A percentile compares a stretch with the other conserved stretches of the same genome.
These are phyloP conservation scores for Trilocha varians DNA, from an alignment of 2,888 invertebrate genomes.

Conservation along the genomic window DNA sequence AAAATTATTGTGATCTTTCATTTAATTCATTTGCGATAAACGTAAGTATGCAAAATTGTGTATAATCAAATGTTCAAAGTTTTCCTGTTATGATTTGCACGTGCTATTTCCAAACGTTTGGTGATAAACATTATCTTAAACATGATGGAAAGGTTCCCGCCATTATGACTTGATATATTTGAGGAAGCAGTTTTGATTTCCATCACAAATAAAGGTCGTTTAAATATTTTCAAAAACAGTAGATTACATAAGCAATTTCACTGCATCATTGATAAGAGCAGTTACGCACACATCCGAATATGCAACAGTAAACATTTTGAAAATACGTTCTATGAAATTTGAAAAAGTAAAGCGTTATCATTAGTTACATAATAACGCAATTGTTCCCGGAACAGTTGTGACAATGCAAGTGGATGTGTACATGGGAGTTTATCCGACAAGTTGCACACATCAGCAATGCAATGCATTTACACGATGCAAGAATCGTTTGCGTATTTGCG, in stretches of 20 bases:
- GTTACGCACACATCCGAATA: not conserved
- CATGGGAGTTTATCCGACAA: constrained; percentile 1
- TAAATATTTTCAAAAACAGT: not conserved
- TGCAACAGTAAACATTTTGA: not conserved
- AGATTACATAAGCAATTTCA: not conserved
- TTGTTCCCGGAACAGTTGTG: not conserved
- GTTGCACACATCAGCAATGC: constrained; percentile 5
- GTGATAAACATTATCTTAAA: too few species aligned
- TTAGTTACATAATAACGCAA: not conserved
- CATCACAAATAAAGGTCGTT: too few species aligned
- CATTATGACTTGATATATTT: too few species aligned
- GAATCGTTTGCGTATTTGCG: constrained; percentile 44
- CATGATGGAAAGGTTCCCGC: too few species aligned
- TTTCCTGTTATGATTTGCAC: not conserved
- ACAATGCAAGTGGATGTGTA: not conserved
- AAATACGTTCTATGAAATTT: not conserved
- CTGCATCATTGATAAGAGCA: not conserved
- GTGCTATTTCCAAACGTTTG: not conserved
- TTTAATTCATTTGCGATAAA: constrained; percentile 1
- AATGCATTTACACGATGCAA: constrained; percentile 22
- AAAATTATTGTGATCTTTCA: not conserved
- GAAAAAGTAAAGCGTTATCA: not conserved
- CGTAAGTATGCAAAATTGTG: constrained; percentile 12
- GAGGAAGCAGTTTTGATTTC: too few species aligned
- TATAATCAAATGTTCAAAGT: not conserved